phyloP scores from a whole-genome alignment of 2,888 invertebrate species.

The Drosophila putrida region DNA sequence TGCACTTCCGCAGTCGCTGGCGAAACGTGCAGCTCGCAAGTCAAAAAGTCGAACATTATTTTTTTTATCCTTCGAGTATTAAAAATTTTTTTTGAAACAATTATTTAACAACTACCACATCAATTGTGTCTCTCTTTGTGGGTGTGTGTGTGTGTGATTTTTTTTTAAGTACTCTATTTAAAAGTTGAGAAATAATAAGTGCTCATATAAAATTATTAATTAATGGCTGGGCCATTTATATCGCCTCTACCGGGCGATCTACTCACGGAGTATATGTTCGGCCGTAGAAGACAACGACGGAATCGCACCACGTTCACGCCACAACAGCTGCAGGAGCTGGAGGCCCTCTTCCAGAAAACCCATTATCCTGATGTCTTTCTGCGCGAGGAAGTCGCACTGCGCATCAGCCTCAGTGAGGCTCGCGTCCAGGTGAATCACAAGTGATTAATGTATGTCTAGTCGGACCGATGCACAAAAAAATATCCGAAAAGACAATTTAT shows the following conservation, averaged over 20 bases:
- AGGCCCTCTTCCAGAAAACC: constrained; percentile 96
- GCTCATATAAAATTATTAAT: not conserved
- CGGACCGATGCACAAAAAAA: not conserved
- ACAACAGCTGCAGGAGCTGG: constrained; percentile 95
- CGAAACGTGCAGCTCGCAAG: constrained; percentile 66
- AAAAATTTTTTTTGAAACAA: constrained; percentile 11
- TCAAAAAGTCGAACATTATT: constrained; percentile 11
- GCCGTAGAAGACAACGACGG: constrained; percentile 93
- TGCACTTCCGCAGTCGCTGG: constrained; percentile 75
- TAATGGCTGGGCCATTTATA: constrained; percentile 94
- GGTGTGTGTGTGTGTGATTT: not conserved
- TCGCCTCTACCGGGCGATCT: constrained; percentile 94
- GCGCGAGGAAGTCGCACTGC: constrained; percentile 95
- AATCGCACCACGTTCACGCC: constrained; percentile 98
- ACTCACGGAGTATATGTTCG: constrained; percentile 97
- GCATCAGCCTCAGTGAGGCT: constrained; percentile 96
- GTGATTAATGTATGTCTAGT: constrained; percentile 15
- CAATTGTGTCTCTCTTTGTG: not conserved
- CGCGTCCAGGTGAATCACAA: constrained; percentile 89
- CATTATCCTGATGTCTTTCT: constrained; percentile 95
- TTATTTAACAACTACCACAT: not conserved
- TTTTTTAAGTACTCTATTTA: constrained; percentile 9
- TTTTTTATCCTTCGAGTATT: no score
- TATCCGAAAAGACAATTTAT: no score
- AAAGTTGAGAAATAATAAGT: not conserved